Percentiles rank a stretch among this genome's conserved stretches.
Evolutionary conservation across 1,140 invertebrate genomes (phyloP).

Genomic region (Bombus vancouverensis): DNA sequence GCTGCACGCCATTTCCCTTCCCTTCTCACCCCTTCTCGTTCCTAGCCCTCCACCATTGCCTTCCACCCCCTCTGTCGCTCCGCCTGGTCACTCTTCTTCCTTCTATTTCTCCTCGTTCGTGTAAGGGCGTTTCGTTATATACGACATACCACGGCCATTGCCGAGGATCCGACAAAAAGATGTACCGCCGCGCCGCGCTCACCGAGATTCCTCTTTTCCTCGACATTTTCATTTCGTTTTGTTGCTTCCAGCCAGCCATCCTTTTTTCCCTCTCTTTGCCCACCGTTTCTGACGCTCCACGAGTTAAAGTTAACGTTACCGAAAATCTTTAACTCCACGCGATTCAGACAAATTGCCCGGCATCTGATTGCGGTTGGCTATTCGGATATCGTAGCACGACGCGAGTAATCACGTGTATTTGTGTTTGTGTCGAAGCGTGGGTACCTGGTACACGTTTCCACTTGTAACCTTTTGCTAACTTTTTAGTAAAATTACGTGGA

Average conservation of each 20-base stretch:
- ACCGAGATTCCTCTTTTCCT: conserved; percentile 36
- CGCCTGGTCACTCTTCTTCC: conserved; percentile 40
- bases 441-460: no score
- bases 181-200: conserved; percentile 26
- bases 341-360: background rate
- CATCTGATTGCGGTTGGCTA: background rate
- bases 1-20: conserved; percentile 29
- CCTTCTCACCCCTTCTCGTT: no score
- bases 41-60: background rate
- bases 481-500: no score
- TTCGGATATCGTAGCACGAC: no score
- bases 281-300: background rate
- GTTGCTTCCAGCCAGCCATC: background rate
- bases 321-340: background rate
- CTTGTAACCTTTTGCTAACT: no score
- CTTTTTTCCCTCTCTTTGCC: background rate
- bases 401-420: no score
- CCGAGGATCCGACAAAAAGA: conserved; percentile 47
- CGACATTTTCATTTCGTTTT: conserved; percentile 40
- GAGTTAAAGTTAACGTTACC: no score
- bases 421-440: no score
- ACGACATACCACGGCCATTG: conserved; percentile 36
- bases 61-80: background rate
- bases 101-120: conserved; percentile 29
- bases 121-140: conserved; percentile 48